These are phyloP conservation scores for Thecophora atra DNA, from an alignment of 2,888 invertebrate species.

Conservation along the genomic window DNA sequence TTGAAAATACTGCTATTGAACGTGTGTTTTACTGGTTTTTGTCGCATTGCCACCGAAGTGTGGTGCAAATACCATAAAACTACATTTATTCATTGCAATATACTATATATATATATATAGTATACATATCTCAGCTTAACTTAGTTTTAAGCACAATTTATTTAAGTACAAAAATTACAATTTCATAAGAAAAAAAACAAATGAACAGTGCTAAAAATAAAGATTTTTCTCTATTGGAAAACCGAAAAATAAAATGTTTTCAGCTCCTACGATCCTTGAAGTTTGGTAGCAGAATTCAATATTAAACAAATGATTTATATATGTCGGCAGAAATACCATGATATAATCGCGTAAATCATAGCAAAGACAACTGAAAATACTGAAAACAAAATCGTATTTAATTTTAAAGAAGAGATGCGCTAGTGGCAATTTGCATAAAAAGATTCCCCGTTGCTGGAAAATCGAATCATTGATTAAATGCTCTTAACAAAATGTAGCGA, in stretches of 20 bases:
- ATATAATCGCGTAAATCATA: background rate
- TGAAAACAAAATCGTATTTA: no score
- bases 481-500: no score
- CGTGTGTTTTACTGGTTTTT: conserved; percentile 37
- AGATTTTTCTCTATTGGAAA: conserved; percentile 48
- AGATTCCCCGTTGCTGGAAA: no score
- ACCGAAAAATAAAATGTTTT: conserved; percentile 48
- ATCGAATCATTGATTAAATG: no score
- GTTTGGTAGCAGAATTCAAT: conserved; percentile 54
- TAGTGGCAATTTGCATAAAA: background rate
- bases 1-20: conserved; percentile 18
- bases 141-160: conserved; percentile 38
- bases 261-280: conserved; percentile 56
- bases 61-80: conserved; percentile 29
- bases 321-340: background rate
- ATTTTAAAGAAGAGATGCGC: background rate
- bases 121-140: conserved; percentile 33
- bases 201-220: conserved; percentile 47
- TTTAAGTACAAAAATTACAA: conserved; percentile 46
- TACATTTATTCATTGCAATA: conserved; percentile 36
- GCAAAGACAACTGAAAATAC: no score
- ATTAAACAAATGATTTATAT: conserved; percentile 18
- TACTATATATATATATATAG: no score
- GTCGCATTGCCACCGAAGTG: conserved; percentile 17
- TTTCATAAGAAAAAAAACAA: conserved; percentile 40